Conservation (phyloP, 2,797 vertebrate genomes). For the Mormyrus hasselquistii region DNA sequence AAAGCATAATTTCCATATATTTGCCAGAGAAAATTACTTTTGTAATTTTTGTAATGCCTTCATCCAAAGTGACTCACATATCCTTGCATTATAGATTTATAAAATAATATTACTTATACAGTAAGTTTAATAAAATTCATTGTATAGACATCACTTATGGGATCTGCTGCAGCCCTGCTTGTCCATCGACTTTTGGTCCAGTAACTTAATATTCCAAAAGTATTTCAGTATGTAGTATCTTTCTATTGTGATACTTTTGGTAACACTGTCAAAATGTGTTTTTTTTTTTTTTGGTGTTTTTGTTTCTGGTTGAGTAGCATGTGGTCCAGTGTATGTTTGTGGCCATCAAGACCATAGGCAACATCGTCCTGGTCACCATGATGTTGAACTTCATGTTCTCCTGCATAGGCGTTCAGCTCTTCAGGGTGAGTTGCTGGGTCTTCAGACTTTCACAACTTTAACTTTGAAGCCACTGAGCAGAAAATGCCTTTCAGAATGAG, state of each 20-base stretch:
- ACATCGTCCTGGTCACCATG: conserved; percentile 90
- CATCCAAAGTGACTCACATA: not conserved
- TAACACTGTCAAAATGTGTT: not conserved
- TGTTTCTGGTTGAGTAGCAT: conserved; percentile 60
- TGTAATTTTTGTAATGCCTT: not conserved
- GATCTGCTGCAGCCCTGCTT: not conserved
- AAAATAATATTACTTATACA: not conserved
- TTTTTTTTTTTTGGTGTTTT: conserved; percentile 18
- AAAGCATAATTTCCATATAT: not conserved
- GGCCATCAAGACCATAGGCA: conserved; percentile 96
- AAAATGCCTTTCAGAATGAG: not conserved
- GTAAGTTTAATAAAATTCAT: not conserved
- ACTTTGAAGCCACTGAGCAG: not conserved
- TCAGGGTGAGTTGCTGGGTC: conserved; percentile 72
- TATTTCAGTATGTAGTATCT: not conserved
- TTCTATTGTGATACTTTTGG: not conserved
- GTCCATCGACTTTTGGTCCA: not conserved
- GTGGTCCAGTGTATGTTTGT: conserved; percentile 97
- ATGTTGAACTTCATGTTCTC: conserved; percentile 94
- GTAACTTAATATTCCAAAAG: not conserved
- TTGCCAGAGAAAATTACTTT: not conserved
- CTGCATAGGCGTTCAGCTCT: conserved; percentile 95
- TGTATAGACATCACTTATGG: not conserved
- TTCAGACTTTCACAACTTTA: not conserved
- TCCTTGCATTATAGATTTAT: not conserved